These are phyloP conservation scores for Macrotus californicus DNA, from an alignment of 2,113 vertebrate genomes.

Conservation along the genomic window DNA sequence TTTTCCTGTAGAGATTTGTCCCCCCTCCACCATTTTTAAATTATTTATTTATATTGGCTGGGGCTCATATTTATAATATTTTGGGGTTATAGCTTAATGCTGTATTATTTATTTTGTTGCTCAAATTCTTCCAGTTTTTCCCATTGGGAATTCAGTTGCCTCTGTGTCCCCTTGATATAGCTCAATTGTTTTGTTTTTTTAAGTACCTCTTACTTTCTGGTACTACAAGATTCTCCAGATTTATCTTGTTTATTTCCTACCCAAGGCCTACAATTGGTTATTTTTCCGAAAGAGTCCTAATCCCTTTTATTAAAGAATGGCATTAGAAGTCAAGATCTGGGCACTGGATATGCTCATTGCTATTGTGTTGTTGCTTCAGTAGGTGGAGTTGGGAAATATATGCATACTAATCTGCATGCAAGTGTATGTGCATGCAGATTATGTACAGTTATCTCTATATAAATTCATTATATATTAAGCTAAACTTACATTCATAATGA, in stretches of 20 bases:
- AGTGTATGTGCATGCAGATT: no score
- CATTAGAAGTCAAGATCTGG: neutral
- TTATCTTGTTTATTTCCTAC: neutral
- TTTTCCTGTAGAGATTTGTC: neutral
- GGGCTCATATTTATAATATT: neutral
- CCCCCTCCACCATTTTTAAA: neutral
- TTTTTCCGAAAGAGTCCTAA: neutral
- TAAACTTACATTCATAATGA: neutral
- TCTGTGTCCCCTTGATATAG: neutral
- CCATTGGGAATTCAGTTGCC: neutral
- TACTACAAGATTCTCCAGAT: neutral
- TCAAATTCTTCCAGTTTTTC: neutral
- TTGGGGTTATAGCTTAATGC: neutral
- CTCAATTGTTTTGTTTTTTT: neutral
- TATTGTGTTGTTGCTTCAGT: neutral
- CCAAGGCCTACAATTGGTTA: neutral
- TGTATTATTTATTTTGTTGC: neutral
- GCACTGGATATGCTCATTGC: neutral
- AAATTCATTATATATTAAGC: neutral
- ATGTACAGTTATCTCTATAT: neutral
- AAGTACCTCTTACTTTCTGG: neutral
- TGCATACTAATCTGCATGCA: neutral
- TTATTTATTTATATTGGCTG: neutral
- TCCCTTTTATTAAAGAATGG: neutral
- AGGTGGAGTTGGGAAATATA: neutral